Evolutionary conservation across 2,888 invertebrate species (phyloP).

Genomic region (Sialis fuliginosa): DNA sequence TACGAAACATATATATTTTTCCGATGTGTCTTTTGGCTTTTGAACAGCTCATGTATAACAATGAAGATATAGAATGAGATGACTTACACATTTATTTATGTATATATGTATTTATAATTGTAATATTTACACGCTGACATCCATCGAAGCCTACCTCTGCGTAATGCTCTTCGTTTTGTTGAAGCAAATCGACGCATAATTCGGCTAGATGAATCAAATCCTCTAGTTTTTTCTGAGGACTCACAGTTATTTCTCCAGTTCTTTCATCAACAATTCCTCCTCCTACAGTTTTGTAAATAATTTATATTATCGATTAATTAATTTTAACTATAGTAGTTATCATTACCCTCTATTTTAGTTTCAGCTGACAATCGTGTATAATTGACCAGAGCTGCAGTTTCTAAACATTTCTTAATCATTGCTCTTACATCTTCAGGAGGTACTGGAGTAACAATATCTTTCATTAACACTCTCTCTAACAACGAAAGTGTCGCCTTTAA

Average conservation of each 20-base stretch:
- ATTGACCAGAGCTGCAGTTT: constrained; percentile 94
- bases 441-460: constrained; percentile 94
- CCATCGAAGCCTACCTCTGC: constrained; percentile 66
- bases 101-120: background rate
- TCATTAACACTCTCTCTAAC: constrained; percentile 94
- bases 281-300: background rate
- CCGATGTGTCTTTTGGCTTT: no score
- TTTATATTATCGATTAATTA: background rate
- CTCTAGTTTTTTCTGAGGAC: constrained; percentile 81
- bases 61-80: no score
- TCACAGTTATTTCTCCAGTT: constrained; percentile 58
- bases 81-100: background rate
- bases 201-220: constrained; percentile 95
- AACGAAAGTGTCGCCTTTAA: constrained; percentile 92
- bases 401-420: constrained; percentile 92
- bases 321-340: background rate
- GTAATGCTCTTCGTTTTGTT: constrained; percentile 99
- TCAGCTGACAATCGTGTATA: constrained; percentile 91
- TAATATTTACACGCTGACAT: background rate
- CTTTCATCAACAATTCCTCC: constrained; percentile 4
- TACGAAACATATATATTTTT: no score
- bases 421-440: constrained; percentile 87
- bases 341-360: constrained; percentile 88
- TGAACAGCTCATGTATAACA: no score
- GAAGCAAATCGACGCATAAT: constrained; percentile 92